These are phyloP conservation scores for Hippocampus mohnikei DNA, from an alignment of 2,113 vertebrate species.

Conservation along the genomic window DNA sequence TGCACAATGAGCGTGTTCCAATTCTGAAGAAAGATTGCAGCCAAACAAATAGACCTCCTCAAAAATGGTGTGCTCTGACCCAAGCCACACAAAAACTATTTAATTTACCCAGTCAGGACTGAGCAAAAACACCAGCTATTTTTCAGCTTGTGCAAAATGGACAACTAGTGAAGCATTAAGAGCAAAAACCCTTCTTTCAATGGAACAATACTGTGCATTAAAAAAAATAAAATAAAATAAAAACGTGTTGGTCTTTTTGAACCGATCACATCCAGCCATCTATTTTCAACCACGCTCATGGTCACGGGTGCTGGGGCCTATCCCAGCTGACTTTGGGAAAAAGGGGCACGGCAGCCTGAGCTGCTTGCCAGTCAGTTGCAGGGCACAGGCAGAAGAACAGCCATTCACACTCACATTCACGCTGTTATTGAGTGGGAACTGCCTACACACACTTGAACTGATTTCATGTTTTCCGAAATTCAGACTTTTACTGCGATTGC, in stretches of 20 bases:
- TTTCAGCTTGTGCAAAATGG: not conserved
- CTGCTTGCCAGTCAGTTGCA: no score
- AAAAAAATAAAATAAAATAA: no score
- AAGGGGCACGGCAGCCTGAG: no score
- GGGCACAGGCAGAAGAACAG: no score
- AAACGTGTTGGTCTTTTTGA: no score
- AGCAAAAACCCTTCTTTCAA: not conserved
- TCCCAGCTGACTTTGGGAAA: not conserved
- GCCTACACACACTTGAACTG: no score
- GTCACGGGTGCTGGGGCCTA: no score
- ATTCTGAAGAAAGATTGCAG: constrained; percentile 10
- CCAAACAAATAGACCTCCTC: not conserved
- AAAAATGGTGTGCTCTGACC: not conserved
- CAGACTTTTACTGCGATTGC: not conserved
- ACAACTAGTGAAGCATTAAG: not conserved
- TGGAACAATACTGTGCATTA: not conserved
- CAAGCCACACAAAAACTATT: not conserved
- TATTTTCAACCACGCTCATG: not conserved
- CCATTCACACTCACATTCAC: no score
- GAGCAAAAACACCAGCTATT: constrained; percentile 5
- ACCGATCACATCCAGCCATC: no score
- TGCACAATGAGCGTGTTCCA: not conserved
- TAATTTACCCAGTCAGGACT: not conserved
- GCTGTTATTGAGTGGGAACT: no score
- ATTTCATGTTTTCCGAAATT: not conserved